phyloP scores from a whole-genome alignment of 1,140 invertebrate species.

The Lerema accius region DNA sequence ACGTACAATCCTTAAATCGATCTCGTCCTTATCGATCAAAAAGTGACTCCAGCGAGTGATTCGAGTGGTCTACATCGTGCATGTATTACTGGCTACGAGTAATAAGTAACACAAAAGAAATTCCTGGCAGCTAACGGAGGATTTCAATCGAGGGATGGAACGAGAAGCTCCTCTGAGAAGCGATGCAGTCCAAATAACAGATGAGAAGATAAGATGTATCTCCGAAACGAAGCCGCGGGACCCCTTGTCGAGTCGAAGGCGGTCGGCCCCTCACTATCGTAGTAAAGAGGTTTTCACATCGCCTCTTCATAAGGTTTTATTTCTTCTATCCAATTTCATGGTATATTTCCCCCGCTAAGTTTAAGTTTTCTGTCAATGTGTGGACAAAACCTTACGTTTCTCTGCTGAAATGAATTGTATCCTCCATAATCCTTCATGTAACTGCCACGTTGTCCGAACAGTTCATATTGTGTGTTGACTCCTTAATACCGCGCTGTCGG shows the following conservation, averaged over 20 bases:
- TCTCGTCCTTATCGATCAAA: too few relatives aligned
- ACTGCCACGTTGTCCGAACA: too few relatives aligned
- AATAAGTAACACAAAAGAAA: constrained; percentile 15
- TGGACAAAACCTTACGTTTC: too few relatives aligned
- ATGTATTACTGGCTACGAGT: not conserved
- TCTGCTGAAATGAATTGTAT: too few relatives aligned
- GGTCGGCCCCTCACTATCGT: not conserved
- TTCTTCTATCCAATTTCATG: too few relatives aligned
- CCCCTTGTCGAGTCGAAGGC: constrained; percentile 2
- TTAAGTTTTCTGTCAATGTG: too few relatives aligned
- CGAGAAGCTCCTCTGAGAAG: not conserved
- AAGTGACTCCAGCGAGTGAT: too few relatives aligned
- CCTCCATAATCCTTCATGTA: too few relatives aligned
- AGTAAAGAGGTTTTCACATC: not conserved
- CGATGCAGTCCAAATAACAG: constrained; percentile 11
- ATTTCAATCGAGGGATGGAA: constrained; percentile 15
- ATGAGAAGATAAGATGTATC: constrained; percentile 3
- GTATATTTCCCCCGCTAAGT: too few relatives aligned
- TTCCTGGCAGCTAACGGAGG: constrained; percentile 21
- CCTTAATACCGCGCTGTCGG: not conserved
- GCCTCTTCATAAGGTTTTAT: too few relatives aligned
- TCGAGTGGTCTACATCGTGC: too few relatives aligned
- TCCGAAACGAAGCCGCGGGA: constrained; percentile 6
- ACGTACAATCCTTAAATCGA: too few relatives aligned
- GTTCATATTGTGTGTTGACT: not conserved